Base-by-base conservation (phyloP, 2,113 vertebrate species). In the Rhinopomastus cyanomelas region DNA sequence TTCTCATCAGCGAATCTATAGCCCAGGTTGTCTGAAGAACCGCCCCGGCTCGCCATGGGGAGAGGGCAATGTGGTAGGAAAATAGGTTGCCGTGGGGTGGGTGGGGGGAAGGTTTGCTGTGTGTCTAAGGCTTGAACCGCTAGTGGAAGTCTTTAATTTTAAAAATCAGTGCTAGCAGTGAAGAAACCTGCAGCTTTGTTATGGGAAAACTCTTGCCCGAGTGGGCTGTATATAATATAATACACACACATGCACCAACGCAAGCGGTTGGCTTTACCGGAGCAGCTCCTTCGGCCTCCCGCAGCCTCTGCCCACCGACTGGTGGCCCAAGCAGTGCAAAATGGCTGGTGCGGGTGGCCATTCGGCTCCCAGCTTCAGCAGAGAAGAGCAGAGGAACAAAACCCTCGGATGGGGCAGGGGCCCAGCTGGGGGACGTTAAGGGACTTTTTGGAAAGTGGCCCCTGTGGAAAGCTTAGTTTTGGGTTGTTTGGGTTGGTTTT, bases 1-100 rank as follows among this genome's bases (percentile, higher is more conserved):
- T 97, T 91, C 95, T 96, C 86, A 93, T 96, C 96, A 96, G 97
- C 72, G 39, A 95, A 96, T 96, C 91, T 94, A 68, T 94, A 81
- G 88, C 94, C 95, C 96, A 32, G 69, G 88, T 88, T 92, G 61
- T 92, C 92, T 67, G 90, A 92, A 95, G 94, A 92, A 30, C 89
- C 91, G 82, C 92, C 93, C 95, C 66, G 65, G 75, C 89, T 86
- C 3, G 3, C 42, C 81, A 36, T 14, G 48, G 89, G 86, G 79
- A 91, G 26, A 36, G 12, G 91, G 91, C 48, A 52, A 84, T 8
- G 12, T 73, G 90, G 86, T 91, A 85, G 81, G 77, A 85, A 77
- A 88, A 85, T 32, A 73, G 67, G 88, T 76, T 94, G 42, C 93
- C 59, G 16, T 26, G 87, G 87, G 89, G 34, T 15, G 39, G 44